Evolutionary conservation across 2,797 vertebrate genomes (phyloP), one percentile per base, ranked within the genome.

Genomic region (Adrianichthys oophorus): DNA sequence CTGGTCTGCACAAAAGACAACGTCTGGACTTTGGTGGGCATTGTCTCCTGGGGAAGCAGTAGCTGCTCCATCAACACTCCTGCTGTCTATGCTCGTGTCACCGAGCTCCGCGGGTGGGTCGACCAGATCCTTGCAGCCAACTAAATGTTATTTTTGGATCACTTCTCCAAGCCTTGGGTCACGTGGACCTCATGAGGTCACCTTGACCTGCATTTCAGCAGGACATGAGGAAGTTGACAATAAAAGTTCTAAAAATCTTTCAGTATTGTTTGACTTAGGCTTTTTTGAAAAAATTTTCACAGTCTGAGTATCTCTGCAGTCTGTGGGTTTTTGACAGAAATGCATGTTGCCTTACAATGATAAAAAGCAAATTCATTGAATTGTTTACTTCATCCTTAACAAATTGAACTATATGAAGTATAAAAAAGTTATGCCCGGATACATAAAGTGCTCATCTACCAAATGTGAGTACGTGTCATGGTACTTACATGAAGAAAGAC

Each of bases 11-110:
- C 94, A 83, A 89, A 90, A 65, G 67, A 82, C n/a, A 71, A 80
- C 0, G 68, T 48, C 56, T 95, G 93, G 93, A 92, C 85, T 21
- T 85, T 94, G 85, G 93, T 92, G 14, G 93, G 94, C 57, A 93
- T 94, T 0, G 88, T 93, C 47, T 95, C 93, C 43, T 94, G 93
- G 93, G 93, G 94, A 68, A 94, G 92, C 79, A 75, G 83, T 71
- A 56, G 16, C 4, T 93, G 93, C 56, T 79, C 81, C 50, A 73
- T 86, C 21, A 18, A 44, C 16, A 79, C 32, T 2, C 82, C 93
- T 0, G 87, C 43, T 0, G 90, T 93, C 48, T 93, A 94, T 0
- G 68, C 91, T 44, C 90, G 91, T 0, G 93, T 94, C 74, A 92
- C 88, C 12, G 52, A 44, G 62, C 80, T 95, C 21, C 83, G 88